Evolutionary conservation across 2,888 invertebrate species (phyloP).

Genomic region (Carpatolechia fugitivella): DNA sequence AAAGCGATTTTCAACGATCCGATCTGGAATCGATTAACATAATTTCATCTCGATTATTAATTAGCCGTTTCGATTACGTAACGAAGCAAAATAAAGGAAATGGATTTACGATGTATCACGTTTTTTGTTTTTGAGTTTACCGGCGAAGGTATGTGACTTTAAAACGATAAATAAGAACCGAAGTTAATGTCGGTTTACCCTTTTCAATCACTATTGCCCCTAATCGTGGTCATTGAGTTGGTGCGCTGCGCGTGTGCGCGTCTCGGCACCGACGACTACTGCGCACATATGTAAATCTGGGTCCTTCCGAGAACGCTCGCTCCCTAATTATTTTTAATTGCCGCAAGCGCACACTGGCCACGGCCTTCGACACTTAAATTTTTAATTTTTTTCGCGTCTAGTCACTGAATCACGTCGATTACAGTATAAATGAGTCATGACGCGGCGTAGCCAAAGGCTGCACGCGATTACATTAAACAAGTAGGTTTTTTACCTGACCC

Average conservation of each 20-base stretch:
- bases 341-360: slow-evolving; percentile 61
- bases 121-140: slow-evolving; percentile 30
- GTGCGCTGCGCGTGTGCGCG: slow-evolving; percentile 37
- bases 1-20: slow-evolving; percentile 15
- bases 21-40: slow-evolving; percentile 14
- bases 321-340: slow-evolving; percentile 80
- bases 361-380: slow-evolving; percentile 70
- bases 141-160: slow-evolving; percentile 34
- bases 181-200: slow-evolving; percentile 63
- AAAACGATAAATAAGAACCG: slow-evolving; percentile 49
- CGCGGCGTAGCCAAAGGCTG: slow-evolving; percentile 37
- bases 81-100: slow-evolving; percentile 13
- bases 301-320: slow-evolving; percentile 73
- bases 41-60: slow-evolving; percentile 16
- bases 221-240: slow-evolving; percentile 69
- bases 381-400: slow-evolving; percentile 75
- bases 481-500: slow-evolving; percentile 56
- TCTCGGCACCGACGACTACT: slow-evolving; percentile 24
- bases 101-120: background rate
- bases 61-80: slow-evolving; percentile 18
- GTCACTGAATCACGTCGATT: slow-evolving; percentile 65
- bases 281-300: slow-evolving; percentile 67
- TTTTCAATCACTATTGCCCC: slow-evolving; percentile 75
- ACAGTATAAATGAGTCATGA: slow-evolving; percentile 60
- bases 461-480: slow-evolving; percentile 57